Percentiles rank a stretch among this genome's conserved stretches.
These are phyloP conservation scores for Habropoda laboriosa DNA, from an alignment of 1,140 invertebrate species.

Conservation along the genomic window DNA sequence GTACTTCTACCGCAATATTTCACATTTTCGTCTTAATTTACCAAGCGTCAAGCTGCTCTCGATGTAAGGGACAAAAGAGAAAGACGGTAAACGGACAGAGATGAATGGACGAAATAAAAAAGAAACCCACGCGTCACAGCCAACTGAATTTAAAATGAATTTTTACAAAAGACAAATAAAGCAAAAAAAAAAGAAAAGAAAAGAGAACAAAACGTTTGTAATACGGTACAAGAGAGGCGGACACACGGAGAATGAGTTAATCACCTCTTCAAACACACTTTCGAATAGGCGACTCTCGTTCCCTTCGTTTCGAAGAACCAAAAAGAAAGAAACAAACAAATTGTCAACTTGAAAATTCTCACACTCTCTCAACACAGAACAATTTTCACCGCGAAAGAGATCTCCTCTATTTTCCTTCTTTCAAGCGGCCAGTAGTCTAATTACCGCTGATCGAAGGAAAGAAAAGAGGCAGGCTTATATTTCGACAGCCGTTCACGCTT, in stretches of 20 bases:
- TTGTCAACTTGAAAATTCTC: constrained; percentile 27
- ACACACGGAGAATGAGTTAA: background rate
- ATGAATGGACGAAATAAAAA: background rate
- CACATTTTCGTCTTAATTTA: background rate
- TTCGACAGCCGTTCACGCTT: constrained; percentile 15
- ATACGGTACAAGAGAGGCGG: background rate
- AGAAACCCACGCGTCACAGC: constrained; percentile 59
- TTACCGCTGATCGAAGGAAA: constrained; percentile 21
- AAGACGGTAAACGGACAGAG: too few species aligned
- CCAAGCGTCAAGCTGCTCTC: background rate
- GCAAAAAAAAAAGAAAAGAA: background rate
- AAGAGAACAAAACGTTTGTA: background rate
- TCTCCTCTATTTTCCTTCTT: constrained; percentile 46
- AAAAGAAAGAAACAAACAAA: too few species aligned
- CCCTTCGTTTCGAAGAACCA: constrained; percentile 41
- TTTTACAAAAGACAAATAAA: constrained; percentile 37
- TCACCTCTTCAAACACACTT: constrained; percentile 36
- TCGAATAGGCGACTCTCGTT: constrained; percentile 50
- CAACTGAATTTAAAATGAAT: constrained; percentile 65
- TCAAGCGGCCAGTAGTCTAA: constrained; percentile 1
- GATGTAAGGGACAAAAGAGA: background rate
- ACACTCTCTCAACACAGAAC: constrained; percentile 38
- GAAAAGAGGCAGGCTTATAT: background rate
- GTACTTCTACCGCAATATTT: background rate
- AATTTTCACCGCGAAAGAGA: constrained; percentile 28